A percentile compares a stretch with the other conserved stretches of the same genome.
phyloP scores from a whole-genome alignment of 2,113 vertebrate species.

The Synchiropus splendidus region DNA sequence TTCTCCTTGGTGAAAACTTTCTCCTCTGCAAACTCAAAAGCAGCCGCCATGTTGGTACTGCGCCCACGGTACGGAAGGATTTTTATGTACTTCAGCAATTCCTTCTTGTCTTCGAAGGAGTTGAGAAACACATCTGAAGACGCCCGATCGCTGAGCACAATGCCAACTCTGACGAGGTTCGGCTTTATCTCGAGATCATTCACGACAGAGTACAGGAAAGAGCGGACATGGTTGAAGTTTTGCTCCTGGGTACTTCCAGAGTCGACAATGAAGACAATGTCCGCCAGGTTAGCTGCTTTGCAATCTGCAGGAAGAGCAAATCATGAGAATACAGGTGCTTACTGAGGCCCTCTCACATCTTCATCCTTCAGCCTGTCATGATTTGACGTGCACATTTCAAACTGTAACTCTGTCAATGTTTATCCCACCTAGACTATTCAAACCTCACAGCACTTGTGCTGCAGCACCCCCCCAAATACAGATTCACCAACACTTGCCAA shows the following conservation, averaged over 20 bases:
- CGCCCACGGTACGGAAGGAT: slow-evolving; percentile 65
- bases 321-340: too few relatives aligned
- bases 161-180: slow-evolving; percentile 58
- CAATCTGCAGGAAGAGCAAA: slow-evolving; percentile 60
- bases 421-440: too few relatives aligned
- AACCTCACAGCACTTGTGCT: too few relatives aligned
- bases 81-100: slow-evolving; percentile 67
- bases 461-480: too few relatives aligned
- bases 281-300: slow-evolving; percentile 55
- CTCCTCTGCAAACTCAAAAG: slow-evolving; percentile 61
- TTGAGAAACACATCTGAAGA: slow-evolving; percentile 62
- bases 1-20: slow-evolving; percentile 47
- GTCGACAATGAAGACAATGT: slow-evolving; percentile 76
- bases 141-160: slow-evolving; percentile 62
- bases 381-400: too few relatives aligned
- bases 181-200: slow-evolving; percentile 47
- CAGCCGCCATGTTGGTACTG: slow-evolving; percentile 53
- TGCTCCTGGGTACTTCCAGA: slow-evolving; percentile 47
- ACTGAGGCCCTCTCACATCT: too few relatives aligned
- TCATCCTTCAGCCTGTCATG: too few relatives aligned
- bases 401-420: too few relatives aligned
- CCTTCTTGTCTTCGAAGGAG: slow-evolving; percentile 49
- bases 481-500: too few relatives aligned
- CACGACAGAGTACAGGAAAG: slow-evolving; percentile 67
- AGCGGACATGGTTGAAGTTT: slow-evolving; percentile 63